These are phyloP conservation scores for Drosophila neocordata DNA, from an alignment of 1,140 invertebrate genomes.

Conservation along the genomic window DNA sequence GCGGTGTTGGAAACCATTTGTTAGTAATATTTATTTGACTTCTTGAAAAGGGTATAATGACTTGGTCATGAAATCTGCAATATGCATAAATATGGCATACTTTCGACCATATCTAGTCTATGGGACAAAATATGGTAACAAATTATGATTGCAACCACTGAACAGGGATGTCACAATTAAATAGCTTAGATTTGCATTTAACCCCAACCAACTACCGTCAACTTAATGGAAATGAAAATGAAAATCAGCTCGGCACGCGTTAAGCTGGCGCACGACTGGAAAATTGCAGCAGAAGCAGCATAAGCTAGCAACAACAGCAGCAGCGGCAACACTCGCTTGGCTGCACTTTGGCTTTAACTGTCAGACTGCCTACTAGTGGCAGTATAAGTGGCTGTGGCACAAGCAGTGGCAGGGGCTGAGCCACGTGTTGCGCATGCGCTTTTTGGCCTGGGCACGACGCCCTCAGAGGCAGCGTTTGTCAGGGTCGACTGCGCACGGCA, in stretches of 20 bases:
- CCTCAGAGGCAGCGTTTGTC: slow-evolving; percentile 63
- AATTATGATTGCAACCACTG: slow-evolving; percentile 7
- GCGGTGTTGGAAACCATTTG: slow-evolving; percentile 32
- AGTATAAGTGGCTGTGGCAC: neutral
- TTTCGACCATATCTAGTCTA: neutral
- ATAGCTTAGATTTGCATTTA: neutral
- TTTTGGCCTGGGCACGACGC: slow-evolving; percentile 67
- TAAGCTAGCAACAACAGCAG: slow-evolving; percentile 8
- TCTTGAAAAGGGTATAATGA: slow-evolving; percentile 2
- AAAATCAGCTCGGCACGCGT: slow-evolving; percentile 78
- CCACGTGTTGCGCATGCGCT: slow-evolving; percentile 80
- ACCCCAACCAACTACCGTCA: slow-evolving; percentile 11
- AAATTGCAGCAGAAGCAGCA: slow-evolving; percentile 69
- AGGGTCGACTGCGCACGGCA: slow-evolving; percentile 67
- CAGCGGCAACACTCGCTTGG: slow-evolving; percentile 48
- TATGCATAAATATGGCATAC: slow-evolving; percentile 6
- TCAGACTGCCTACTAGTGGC: slow-evolving; percentile 31
- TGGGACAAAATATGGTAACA: too few species aligned
- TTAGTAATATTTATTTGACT: slow-evolving; percentile 48
- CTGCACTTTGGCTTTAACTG: slow-evolving; percentile 39
- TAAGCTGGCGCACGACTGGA: slow-evolving; percentile 72
- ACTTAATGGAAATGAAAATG: slow-evolving; percentile 78
- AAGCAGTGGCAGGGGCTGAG: slow-evolving; percentile 29
- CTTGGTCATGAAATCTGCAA: slow-evolving; percentile 33
- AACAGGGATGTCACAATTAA: slow-evolving; percentile 10